Evolutionary conservation across 2,888 invertebrate species (phyloP).

Genomic region (Agonopterix heracliana): DNA sequence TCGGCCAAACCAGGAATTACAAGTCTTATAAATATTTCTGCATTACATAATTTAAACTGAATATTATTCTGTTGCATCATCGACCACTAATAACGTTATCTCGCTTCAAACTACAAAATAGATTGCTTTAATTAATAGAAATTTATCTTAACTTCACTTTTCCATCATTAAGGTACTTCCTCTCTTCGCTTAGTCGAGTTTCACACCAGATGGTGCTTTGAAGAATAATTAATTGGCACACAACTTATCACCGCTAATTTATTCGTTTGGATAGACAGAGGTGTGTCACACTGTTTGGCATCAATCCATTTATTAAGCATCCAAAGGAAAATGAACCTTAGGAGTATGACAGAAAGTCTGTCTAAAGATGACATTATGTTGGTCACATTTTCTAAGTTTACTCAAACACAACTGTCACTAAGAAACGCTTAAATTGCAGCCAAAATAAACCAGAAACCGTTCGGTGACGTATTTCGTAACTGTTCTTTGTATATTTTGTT

Average conservation of each 20-base stretch:
- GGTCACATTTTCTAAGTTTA: constrained; percentile 35
- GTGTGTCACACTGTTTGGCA: constrained; percentile 68
- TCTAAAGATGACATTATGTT: constrained; percentile 8
- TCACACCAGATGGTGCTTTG: constrained; percentile 71
- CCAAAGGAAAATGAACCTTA: constrained; percentile 25
- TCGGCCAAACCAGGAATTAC: no score
- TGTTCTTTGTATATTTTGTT: constrained; percentile 31
- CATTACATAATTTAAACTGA: no score
- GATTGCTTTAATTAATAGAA: constrained; percentile 1
- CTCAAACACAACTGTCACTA: constrained; percentile 39
- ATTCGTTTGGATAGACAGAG: constrained; percentile 67
- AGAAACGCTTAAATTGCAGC: constrained; percentile 62
- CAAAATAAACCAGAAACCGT: constrained; percentile 61
- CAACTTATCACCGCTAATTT: constrained; percentile 74
- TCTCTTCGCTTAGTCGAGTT: constrained; percentile 37
- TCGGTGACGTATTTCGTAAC: constrained; percentile 58
- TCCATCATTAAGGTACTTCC: constrained; percentile 50
- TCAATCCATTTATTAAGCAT: constrained; percentile 38
- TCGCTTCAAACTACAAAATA: background rate
- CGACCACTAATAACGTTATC: background rate
- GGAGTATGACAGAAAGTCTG: constrained; percentile 17
- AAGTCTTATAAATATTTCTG: no score
- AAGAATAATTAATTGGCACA: constrained; percentile 76
- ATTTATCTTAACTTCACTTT: constrained; percentile 33
- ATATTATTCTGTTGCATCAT: background rate